phyloP scores from a whole-genome alignment of 2,797 vertebrate genomes.

The Acipenser transmontanus region DNA sequence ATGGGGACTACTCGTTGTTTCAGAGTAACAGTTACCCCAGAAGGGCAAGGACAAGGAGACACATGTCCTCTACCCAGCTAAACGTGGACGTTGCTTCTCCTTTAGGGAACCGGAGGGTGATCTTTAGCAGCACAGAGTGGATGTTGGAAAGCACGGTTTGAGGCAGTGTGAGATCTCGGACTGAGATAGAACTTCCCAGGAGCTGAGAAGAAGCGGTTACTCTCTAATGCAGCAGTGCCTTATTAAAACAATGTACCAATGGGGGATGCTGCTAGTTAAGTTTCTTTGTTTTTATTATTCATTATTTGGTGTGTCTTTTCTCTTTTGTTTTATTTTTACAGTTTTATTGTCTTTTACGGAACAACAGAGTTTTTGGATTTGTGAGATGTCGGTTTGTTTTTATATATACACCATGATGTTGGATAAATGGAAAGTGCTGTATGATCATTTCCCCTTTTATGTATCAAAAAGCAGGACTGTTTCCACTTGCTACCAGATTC shows the following conservation, averaged over 20 bases:
- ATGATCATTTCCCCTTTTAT: conserved; percentile 36
- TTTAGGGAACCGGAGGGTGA: conserved; percentile 71
- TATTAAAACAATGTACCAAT: conserved; percentile 63
- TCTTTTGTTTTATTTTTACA: conserved; percentile 30
- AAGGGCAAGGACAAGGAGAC: conserved; percentile 81
- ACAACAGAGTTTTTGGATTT: conserved; percentile 25
- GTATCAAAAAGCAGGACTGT: conserved; percentile 38
- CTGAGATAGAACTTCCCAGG: too few relatives aligned
- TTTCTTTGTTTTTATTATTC: conserved; percentile 42
- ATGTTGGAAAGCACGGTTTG: conserved; percentile 95
- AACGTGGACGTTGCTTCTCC: conserved; percentile 65
- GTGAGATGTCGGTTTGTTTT: conserved; percentile 23
- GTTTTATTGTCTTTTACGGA: too few relatives aligned
- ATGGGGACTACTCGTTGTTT: conserved; percentile 81
- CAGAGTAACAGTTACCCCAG: conserved; percentile 96
- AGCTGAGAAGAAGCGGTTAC: conserved; percentile 50
- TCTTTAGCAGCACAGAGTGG: conserved; percentile 94
- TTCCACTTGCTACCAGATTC: conserved; percentile 23
- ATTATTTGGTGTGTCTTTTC: conserved; percentile 27
- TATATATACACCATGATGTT: conserved; percentile 52
- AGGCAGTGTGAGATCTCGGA: conserved; percentile 25
- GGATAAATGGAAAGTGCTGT: conserved; percentile 56
- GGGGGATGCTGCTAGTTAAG: conserved; percentile 69
- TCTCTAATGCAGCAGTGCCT: conserved; percentile 71
- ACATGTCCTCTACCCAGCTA: conserved; percentile 85